Conservation (phyloP, 2,888 invertebrate species). For the Exephanes ischioxanthus region DNA sequence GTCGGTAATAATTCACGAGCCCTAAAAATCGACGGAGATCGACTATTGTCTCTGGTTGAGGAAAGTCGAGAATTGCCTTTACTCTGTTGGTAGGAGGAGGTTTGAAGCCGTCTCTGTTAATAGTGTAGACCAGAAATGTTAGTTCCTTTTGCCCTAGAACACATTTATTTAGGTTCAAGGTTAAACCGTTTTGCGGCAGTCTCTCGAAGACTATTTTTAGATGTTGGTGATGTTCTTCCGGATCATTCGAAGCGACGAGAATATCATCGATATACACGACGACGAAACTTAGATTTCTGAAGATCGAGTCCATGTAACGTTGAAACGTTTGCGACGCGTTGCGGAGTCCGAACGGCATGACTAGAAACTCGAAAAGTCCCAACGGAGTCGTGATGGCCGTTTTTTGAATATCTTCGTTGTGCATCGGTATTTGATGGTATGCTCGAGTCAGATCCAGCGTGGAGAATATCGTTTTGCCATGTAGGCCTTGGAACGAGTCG, state of each 20-base stretch:
- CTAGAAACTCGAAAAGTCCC: constrained; percentile 76
- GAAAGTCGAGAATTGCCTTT: constrained; percentile 19
- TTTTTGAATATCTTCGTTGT: constrained; percentile 28
- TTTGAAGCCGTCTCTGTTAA: too few relatives aligned
- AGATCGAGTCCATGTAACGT: constrained; percentile 74
- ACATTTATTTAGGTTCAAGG: too few relatives aligned
- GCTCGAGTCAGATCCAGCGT: constrained; percentile 66
- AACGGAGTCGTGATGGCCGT: constrained; percentile 72
- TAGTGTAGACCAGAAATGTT: constrained; percentile 18
- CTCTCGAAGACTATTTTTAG: too few relatives aligned
- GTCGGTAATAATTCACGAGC: not conserved
- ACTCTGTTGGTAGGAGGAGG: constrained; percentile 50
- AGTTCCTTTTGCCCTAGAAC: too few relatives aligned
- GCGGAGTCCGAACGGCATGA: constrained; percentile 78
- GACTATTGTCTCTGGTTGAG: constrained; percentile 47
- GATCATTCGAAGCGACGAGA: constrained; percentile 69
- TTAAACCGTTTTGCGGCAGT: too few relatives aligned
- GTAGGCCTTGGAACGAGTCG: constrained; percentile 68
- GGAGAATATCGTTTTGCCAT: constrained; percentile 65
- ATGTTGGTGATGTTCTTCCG: constrained; percentile 54
- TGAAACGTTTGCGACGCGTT: constrained; percentile 80
- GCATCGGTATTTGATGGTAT: constrained; percentile 74
- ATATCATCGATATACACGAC: constrained; percentile 78
- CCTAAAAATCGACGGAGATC: constrained; percentile 69
- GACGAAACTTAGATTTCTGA: constrained; percentile 68